Base-by-base conservation (phyloP, 2,797 vertebrate genomes). In the Eulemur mongoz region DNA sequence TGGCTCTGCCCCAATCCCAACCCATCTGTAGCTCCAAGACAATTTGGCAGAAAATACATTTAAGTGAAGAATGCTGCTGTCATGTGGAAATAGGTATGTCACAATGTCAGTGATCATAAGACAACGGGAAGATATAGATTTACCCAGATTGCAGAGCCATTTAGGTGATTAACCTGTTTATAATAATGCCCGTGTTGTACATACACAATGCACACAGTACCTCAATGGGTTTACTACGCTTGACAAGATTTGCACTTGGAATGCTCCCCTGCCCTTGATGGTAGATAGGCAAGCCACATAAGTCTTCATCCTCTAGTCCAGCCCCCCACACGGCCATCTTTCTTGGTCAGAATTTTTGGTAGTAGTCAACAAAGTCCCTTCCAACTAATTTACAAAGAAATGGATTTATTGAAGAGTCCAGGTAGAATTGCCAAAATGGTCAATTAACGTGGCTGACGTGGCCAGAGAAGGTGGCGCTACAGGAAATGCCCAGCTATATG, bases 151-250 rank as follows among this genome's bases (percentile, higher is more conserved):
- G 14, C 69, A 70, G n/a, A 20, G 54, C 52, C 15, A 18, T 20
- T 40, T 59, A 45, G 25, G 52, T 69, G 40, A 75, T 23, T 38
- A 4, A 20, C 59, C 69, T 63, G 9, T 30, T 54, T 17, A 27
- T 7, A 22, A 30, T 27, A 17, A 54, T 20, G 10, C 4, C 35
- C 32, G 0, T 40, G 8, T 30, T 30, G 4, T 15, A 11, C 50
- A 0, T 6, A 59, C 23, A 17, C 5, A 7, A n/a, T 1, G 22
- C 1, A 0, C 13, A 2, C 18, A 6, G 45, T 5, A 32, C 70
- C 7, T 2, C 2, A 50, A 9, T 54, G 50, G 32, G 10, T 3
- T 50, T 7, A 7, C 54, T 35, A 11, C 3, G 13, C 22, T 48
- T 45, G 8, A 48, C 13, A 4, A 38, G 32, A 23, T 57, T 30